Evolutionary conservation across 2,888 invertebrate genomes (phyloP).

Genomic region (Platynereis dumerilii): DNA sequence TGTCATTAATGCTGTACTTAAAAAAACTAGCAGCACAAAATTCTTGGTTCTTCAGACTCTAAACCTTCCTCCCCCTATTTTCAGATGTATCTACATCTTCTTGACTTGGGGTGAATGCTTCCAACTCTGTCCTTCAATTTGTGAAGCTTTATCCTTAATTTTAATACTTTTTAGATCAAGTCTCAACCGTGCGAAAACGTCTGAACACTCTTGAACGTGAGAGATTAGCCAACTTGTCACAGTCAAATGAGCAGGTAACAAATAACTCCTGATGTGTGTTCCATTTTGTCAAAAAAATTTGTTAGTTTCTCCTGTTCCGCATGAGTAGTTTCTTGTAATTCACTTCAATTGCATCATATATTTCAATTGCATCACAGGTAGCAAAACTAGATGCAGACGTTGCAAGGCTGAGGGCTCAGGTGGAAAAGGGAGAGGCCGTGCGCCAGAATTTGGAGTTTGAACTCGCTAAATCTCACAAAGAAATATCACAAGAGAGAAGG

Average conservation of each 20-base stretch:
- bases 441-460: slow-evolving; percentile 59
- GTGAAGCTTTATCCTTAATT: too few relatives aligned
- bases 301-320: too few relatives aligned
- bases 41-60: neutral
- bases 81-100: neutral
- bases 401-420: slow-evolving; percentile 49
- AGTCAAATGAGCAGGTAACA: slow-evolving; percentile 57
- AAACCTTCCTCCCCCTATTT: neutral
- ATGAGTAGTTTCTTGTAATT: too few relatives aligned
- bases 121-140: too few relatives aligned
- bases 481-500: slow-evolving; percentile 48
- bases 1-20: neutral
- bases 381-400: slow-evolving; percentile 40
- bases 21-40: neutral
- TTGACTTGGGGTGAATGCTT: too few relatives aligned
- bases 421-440: slow-evolving; percentile 58
- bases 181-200: slow-evolving; percentile 39
- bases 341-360: too few relatives aligned
- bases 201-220: slow-evolving; percentile 54
- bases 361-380: slow-evolving; percentile 15
- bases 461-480: slow-evolving; percentile 48
- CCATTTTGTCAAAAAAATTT: too few relatives aligned
- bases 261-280: too few relatives aligned
- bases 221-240: slow-evolving; percentile 49
- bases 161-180: slow-evolving; percentile 30